A percentile compares a stretch with the other conserved stretches of the same genome.
Conservation (phyloP, 2,797 vertebrate species). For the Falco naumanni region DNA sequence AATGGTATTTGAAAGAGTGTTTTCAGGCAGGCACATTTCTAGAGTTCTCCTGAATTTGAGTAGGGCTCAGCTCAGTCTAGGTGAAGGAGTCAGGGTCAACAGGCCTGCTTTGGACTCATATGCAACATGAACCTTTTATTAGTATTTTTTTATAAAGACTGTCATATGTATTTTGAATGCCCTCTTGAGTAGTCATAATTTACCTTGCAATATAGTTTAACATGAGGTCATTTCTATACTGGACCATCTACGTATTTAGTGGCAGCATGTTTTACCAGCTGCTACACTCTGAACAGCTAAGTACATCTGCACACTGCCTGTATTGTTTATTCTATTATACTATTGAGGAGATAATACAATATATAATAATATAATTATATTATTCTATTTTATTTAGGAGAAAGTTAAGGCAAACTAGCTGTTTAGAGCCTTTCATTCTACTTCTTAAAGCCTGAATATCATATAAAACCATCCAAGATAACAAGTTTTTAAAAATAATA, state of each 20-base stretch:
- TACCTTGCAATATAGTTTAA: neutral
- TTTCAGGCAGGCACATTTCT: neutral
- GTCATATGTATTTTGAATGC: neutral
- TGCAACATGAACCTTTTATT: neutral
- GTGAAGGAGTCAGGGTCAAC: neutral
- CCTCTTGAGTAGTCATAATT: neutral
- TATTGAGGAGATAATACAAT: neutral
- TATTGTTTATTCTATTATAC: too few species aligned
- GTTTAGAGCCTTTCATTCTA: neutral
- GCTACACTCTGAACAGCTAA: neutral
- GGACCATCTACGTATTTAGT: neutral
- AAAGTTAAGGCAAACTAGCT: neutral
- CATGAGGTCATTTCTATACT: neutral
- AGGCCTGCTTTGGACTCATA: neutral
- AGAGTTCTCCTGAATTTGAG: neutral
- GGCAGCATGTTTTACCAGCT: neutral
- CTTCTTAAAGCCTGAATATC: neutral
- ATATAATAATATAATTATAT: too few species aligned
- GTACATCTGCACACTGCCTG: neutral
- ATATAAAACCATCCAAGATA: neutral
- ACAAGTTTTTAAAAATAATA: neutral
- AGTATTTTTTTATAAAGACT: neutral
- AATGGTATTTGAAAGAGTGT: neutral
- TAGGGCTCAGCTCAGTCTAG: neutral
- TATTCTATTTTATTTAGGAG: neutral